These are phyloP conservation scores for Apocheima hispidaria DNA, from an alignment of 2,888 invertebrate genomes.

Conservation along the genomic window DNA sequence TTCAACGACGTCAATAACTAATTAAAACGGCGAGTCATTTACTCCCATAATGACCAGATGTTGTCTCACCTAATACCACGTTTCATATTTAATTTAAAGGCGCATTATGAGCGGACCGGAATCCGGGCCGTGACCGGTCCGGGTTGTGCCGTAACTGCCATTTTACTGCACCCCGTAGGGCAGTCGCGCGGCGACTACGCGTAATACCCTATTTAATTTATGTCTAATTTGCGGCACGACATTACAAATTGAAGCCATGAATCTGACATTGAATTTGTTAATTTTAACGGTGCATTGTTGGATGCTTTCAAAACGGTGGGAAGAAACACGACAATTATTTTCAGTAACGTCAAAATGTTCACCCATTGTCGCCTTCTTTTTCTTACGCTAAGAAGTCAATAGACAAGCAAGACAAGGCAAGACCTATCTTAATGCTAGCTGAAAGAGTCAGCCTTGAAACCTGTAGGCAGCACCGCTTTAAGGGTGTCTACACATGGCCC, in stretches of 20 bases:
- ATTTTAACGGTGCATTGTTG: slow-evolving; percentile 3
- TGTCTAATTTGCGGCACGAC: slow-evolving; percentile 59
- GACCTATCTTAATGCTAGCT: too few relatives aligned
- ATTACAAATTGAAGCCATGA: slow-evolving; percentile 39
- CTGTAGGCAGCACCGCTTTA: too few relatives aligned
- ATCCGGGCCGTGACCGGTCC: slow-evolving; percentile 41
- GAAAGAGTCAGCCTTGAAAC: too few relatives aligned
- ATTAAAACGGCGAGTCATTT: slow-evolving; percentile 22
- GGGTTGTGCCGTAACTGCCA: slow-evolving; percentile 57
- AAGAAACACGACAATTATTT: too few relatives aligned
- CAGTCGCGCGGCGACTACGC: slow-evolving; percentile 55
- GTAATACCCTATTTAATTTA: slow-evolving; percentile 68
- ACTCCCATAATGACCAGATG: slow-evolving; percentile 42
- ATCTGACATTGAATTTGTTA: slow-evolving; percentile 27
- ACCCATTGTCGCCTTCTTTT: too few relatives aligned
- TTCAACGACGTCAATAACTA: slow-evolving; percentile 10
- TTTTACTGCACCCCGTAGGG: slow-evolving; percentile 68
- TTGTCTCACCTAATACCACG: slow-evolving; percentile 46
- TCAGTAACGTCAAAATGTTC: too few relatives aligned
- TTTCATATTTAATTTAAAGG: slow-evolving; percentile 52
- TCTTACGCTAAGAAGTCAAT: too few relatives aligned
- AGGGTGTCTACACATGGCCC: too few relatives aligned
- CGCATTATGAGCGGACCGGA: slow-evolving; percentile 38
- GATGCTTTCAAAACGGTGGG: too few relatives aligned
- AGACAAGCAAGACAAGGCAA: too few relatives aligned